Conservation (phyloP, 37 sponge, comb jelly and placozoan species). For the Corticium candelabrum region DNA sequence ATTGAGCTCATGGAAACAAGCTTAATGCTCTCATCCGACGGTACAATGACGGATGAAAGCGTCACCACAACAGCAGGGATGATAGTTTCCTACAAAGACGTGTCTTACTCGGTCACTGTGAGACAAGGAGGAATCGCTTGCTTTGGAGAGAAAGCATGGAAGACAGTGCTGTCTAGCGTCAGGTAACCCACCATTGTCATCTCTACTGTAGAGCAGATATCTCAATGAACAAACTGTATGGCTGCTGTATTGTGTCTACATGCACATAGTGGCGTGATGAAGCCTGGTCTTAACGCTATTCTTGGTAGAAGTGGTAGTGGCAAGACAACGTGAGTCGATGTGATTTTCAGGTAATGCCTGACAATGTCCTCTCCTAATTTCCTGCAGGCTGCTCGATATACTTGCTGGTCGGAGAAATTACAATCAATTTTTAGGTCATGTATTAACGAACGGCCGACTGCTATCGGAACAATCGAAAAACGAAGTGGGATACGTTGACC, state of each 20-base stretch:
- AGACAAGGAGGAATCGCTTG: neutral
- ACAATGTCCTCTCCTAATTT: too few relatives aligned
- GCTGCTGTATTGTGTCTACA: too few relatives aligned
- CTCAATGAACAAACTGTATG: too few relatives aligned
- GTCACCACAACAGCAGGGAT: too few relatives aligned
- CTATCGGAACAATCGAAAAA: conserved; percentile 10
- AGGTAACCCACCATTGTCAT: too few relatives aligned
- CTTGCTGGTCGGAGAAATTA: too few relatives aligned
- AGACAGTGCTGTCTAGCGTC: neutral
- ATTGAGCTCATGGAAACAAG: too few relatives aligned
- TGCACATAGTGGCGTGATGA: conserved; percentile 20
- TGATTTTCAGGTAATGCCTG: neutral
- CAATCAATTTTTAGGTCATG: conserved; percentile 11
- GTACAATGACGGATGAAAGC: too few relatives aligned
- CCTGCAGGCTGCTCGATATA: too few relatives aligned
- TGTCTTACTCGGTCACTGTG: neutral
- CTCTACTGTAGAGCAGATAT: too few relatives aligned
- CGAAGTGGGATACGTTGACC: conserved; percentile 9
- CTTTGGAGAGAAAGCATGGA: too few relatives aligned
- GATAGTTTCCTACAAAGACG: neutral
- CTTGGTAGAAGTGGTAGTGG: conserved; percentile 21
- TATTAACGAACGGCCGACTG: conserved; percentile 12
- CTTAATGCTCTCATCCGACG: too few relatives aligned
- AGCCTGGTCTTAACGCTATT: conserved; percentile 19
- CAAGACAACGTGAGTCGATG: conserved; percentile 8